Percentiles rank a stretch among this genome's conserved stretches.
These are phyloP conservation scores for Eulemur mongoz DNA, from an alignment of 2,797 vertebrate genomes.

Conservation along the genomic window DNA sequence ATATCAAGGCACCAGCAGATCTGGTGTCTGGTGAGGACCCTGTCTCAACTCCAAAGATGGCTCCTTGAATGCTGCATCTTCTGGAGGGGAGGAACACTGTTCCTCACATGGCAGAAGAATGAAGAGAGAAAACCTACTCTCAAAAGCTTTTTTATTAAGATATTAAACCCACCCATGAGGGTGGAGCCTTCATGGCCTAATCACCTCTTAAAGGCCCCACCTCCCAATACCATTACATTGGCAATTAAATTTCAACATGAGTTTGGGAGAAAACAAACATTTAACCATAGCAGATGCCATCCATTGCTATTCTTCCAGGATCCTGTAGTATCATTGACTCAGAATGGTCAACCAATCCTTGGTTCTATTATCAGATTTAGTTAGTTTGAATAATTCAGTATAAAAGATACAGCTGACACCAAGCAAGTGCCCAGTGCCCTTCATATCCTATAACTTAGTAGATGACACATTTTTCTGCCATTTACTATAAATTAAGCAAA, in stretches of 20 bases:
- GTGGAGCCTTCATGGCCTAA: too few relatives aligned
- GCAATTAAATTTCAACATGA: background rate
- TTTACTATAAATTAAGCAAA: background rate
- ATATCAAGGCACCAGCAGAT: background rate
- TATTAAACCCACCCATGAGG: background rate
- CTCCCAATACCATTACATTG: background rate
- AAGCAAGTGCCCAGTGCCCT: background rate
- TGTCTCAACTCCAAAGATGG: background rate
- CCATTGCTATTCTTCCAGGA: background rate
- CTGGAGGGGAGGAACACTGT: background rate
- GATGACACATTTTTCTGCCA: background rate
- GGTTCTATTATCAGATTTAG: background rate
- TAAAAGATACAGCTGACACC: background rate
- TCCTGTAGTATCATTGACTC: background rate
- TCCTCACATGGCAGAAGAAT: background rate
- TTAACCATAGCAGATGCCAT: background rate
- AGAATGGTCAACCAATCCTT: background rate
- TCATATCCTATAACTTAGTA: background rate
- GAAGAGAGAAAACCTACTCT: background rate
- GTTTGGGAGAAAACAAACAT: background rate
- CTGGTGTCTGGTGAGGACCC: background rate
- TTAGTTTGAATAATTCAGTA: constrained; percentile 3
- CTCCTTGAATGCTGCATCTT: background rate
- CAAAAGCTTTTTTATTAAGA: background rate
- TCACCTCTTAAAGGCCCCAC: background rate